A percentile compares a stretch with the other conserved stretches of the same genome.
Conservation (phyloP, 2,797 vertebrate genomes). For the Clangula hyemalis region DNA sequence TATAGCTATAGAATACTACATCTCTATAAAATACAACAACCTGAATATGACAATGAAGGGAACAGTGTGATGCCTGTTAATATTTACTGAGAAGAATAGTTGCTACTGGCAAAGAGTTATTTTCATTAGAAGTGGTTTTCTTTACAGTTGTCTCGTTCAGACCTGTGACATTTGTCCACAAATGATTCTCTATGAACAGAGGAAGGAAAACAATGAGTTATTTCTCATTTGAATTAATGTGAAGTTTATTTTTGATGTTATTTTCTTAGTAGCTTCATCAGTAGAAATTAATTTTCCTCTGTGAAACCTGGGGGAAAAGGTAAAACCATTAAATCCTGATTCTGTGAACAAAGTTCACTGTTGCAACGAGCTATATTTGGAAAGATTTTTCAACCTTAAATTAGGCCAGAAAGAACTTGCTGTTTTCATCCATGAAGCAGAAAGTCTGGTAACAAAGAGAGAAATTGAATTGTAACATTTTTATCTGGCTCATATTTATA, state of each 20-base stretch:
- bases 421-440: not conserved
- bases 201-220: not conserved
- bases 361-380: not conserved
- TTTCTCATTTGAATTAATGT: not conserved
- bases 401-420: not conserved
- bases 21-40: not conserved
- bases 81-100: not conserved
- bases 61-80: not conserved
- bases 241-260: not conserved
- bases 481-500: not conserved
- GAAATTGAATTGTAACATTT: not conserved
- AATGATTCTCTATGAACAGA: not conserved
- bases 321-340: not conserved
- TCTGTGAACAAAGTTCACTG: not conserved
- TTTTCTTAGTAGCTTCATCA: not conserved
- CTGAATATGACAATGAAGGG: not conserved
- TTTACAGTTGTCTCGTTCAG: not conserved
- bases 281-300: not conserved
- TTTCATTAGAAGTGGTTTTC: not conserved
- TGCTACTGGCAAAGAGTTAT: not conserved
- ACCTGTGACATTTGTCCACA: not conserved
- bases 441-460: not conserved
- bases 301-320: not conserved
- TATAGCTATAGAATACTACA: not conserved
- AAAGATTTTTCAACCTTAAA: slow-evolving; percentile 45